These are phyloP conservation scores for Temnothorax longispinosus DNA, from an alignment of 1,140 invertebrate species.

Conservation along the genomic window DNA sequence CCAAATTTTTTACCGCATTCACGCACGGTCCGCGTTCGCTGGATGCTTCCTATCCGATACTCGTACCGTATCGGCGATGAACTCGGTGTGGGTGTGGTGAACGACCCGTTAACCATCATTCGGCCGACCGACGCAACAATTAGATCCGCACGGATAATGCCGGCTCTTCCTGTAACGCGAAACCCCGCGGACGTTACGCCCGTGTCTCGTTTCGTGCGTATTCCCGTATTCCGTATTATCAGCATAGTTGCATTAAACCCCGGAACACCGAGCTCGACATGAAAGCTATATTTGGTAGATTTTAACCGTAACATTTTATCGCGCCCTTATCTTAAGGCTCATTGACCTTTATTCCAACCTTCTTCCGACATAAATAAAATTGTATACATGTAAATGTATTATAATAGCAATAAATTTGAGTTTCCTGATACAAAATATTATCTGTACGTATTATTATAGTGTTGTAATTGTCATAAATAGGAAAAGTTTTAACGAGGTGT, in stretches of 20 bases:
- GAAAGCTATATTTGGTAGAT: not conserved
- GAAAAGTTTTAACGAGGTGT: not conserved
- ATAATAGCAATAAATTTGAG: not conserved
- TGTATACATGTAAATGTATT: not conserved
- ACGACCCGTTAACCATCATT: conserved; percentile 73
- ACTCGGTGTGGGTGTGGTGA: conserved; percentile 68
- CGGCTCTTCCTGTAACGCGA: conserved; percentile 79
- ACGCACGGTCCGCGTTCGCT: not conserved
- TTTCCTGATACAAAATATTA: not conserved
- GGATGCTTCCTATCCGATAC: not conserved
- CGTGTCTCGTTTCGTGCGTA: conserved; percentile 60
- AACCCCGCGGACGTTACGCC: conserved; percentile 73
- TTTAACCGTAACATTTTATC: conserved; percentile 1
- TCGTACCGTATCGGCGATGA: conserved; percentile 14
- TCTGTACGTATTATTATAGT: not conserved
- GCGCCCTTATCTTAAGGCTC: not conserved
- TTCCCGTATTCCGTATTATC: conserved; percentile 62
- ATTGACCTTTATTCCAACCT: not conserved
- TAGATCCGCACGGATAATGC: conserved; percentile 76
- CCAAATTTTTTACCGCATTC: not conserved
- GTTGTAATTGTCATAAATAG: not conserved
- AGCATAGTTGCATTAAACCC: conserved; percentile 14
- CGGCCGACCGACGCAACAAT: conserved; percentile 78
- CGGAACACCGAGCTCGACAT: not conserved
- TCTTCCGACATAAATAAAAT: not conserved